Evolutionary conservation across 2,113 vertebrate genomes (phyloP).

Genomic region (Campylomormyrus tamandua): DNA sequence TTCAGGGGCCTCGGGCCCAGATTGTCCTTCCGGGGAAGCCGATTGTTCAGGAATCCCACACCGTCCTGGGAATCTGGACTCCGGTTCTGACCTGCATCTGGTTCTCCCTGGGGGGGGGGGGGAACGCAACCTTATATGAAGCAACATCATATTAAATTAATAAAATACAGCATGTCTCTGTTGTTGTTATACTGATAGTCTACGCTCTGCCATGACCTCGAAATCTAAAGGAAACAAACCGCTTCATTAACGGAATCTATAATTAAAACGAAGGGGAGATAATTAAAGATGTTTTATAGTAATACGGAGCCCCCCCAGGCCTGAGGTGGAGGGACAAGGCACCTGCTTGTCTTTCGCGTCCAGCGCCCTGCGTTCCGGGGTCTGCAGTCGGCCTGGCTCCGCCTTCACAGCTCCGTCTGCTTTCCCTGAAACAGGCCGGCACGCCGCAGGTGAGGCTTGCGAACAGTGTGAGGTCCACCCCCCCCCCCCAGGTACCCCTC

Average conservation of each 20-base stretch:
- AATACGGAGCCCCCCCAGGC: neutral
- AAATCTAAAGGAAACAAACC: neutral
- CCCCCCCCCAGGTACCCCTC: neutral
- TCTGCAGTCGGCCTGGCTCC: slow-evolving; percentile 82
- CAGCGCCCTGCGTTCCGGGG: slow-evolving; percentile 79
- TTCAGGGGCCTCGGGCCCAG: slow-evolving; percentile 75
- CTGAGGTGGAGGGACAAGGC: neutral
- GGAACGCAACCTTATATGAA: neutral
- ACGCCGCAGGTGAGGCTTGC: neutral
- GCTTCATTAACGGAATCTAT: neutral
- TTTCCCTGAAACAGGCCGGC: slow-evolving; percentile 68
- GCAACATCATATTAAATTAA: neutral
- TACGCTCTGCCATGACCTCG: neutral
- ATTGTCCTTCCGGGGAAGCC: slow-evolving; percentile 87
- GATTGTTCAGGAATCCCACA: slow-evolving; percentile 66
- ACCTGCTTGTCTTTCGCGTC: slow-evolving; percentile 78
- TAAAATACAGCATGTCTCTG: neutral
- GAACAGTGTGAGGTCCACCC: neutral
- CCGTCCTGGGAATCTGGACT: slow-evolving; percentile 76
- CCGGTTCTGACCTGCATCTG: slow-evolving; percentile 76
- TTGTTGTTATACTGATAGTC: neutral
- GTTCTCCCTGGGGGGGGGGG: slow-evolving; percentile 65
- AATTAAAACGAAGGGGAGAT: neutral
- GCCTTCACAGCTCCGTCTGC: slow-evolving; percentile 73
- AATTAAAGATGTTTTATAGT: neutral